Conservation (phyloP, 2,113 vertebrate species). For the Dissostichus mawsoni region DNA sequence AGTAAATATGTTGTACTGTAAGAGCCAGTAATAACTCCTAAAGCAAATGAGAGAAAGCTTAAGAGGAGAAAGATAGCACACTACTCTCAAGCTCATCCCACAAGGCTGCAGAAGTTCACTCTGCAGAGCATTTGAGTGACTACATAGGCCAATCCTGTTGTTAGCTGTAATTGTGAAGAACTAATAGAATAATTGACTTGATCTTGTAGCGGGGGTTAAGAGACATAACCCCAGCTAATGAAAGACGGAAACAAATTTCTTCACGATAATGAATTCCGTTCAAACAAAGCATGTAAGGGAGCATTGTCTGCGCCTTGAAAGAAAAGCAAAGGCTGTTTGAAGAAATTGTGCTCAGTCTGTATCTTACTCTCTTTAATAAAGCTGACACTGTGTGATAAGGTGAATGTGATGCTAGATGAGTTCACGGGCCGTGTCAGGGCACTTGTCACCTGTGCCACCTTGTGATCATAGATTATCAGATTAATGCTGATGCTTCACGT, state of each 20-base stretch:
- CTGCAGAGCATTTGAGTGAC: slow-evolving; percentile 24
- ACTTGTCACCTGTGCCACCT: slow-evolving; percentile 74
- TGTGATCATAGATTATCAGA: slow-evolving; percentile 72
- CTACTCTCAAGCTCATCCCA: slow-evolving; percentile 20
- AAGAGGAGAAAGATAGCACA: not conserved
- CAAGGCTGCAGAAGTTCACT: slow-evolving; percentile 14
- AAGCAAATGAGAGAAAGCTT: not conserved
- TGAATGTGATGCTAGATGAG: slow-evolving; percentile 69
- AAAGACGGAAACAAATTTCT: slow-evolving; percentile 63
- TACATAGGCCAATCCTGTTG: slow-evolving; percentile 26
- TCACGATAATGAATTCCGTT: slow-evolving; percentile 61
- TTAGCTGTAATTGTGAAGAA: slow-evolving; percentile 58
- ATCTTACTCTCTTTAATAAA: slow-evolving; percentile 59
- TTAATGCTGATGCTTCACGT: slow-evolving; percentile 75
- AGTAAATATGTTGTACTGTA: not conserved
- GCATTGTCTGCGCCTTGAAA: slow-evolving; percentile 41
- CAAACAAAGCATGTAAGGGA: slow-evolving; percentile 53
- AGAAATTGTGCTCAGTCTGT: slow-evolving; percentile 33
- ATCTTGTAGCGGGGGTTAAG: slow-evolving; percentile 66
- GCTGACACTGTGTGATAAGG: slow-evolving; percentile 70
- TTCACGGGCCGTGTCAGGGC: slow-evolving; percentile 73
- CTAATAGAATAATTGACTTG: slow-evolving; percentile 65
- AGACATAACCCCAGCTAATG: slow-evolving; percentile 67
- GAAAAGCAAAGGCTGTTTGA: slow-evolving; percentile 16
- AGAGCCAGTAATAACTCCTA: not conserved